Evolutionary conservation across 2,888 invertebrate genomes (phyloP).

Genomic region (Teinopalpus imperialis): DNA sequence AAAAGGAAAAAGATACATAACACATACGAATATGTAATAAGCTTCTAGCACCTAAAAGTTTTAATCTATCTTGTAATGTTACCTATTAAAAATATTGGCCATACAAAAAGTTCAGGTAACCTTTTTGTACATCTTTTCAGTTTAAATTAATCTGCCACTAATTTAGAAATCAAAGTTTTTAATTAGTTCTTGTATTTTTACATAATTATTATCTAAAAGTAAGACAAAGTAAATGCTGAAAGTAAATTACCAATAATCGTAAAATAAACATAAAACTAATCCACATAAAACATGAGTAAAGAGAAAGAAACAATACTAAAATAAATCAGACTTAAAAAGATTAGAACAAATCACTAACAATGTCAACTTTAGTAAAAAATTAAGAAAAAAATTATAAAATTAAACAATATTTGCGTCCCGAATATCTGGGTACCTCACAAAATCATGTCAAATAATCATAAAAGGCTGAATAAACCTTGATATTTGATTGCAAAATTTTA

Average conservation of each 20-base stretch:
- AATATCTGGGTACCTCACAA: conserved; percentile 39
- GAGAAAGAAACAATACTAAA: conserved; percentile 52
- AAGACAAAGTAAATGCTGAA: background rate
- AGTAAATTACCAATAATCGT: too few species aligned
- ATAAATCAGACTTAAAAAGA: conserved; percentile 61
- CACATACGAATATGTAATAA: too few species aligned
- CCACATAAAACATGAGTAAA: conserved; percentile 31
- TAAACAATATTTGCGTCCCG: conserved; percentile 50
- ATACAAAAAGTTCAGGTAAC: conserved; percentile 69
- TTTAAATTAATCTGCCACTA: conserved; percentile 12
- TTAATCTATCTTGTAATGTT: conserved; percentile 13
- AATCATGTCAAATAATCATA: conserved; percentile 32
- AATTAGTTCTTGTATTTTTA: too few species aligned
- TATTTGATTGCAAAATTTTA: conserved; percentile 21
- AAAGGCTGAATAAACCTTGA: conserved; percentile 47
- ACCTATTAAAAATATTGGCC: conserved; percentile 42
- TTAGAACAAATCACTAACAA: conserved; percentile 60
- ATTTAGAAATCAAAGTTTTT: conserved; percentile 25
- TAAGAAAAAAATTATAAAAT: conserved; percentile 40
- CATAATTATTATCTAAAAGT: background rate
- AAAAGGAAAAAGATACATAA: too few species aligned
- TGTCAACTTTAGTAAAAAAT: conserved; percentile 58
- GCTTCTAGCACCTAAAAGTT: conserved; percentile 54
- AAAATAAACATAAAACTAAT: too few species aligned
- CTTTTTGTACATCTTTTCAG: conserved; percentile 62